Percentiles rank a stretch among this genome's conserved stretches.
These are phyloP conservation scores for Schizaphis graminum DNA, from an alignment of 2,888 invertebrate genomes.

Conservation along the genomic window DNA sequence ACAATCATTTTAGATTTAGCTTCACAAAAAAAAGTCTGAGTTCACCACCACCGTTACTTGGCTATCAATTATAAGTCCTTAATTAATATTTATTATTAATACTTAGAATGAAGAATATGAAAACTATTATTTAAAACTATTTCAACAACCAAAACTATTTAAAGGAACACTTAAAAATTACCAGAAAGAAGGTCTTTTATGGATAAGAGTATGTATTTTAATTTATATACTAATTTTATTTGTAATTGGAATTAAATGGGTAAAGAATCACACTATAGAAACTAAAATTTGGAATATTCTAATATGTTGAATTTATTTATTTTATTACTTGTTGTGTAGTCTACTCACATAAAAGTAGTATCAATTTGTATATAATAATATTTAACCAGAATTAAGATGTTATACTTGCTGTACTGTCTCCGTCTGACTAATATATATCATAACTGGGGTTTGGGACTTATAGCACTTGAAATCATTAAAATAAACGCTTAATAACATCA, in stretches of 20 bases:
- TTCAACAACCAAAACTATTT: slow-evolving; percentile 63
- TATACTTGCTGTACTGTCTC: too few relatives aligned
- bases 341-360: too few relatives aligned
- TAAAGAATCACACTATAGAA: background rate
- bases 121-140: slow-evolving; percentile 44
- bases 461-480: too few relatives aligned
- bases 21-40: too few relatives aligned
- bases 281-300: background rate
- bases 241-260: background rate
- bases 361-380: too few relatives aligned
- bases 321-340: too few relatives aligned
- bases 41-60: background rate
- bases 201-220: slow-evolving; percentile 53
- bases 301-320: background rate
- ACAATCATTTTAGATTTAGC: too few relatives aligned
- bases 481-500: too few relatives aligned
- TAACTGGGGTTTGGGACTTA: too few relatives aligned
- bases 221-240: background rate
- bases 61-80: background rate
- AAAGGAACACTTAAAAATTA: slow-evolving; percentile 44
- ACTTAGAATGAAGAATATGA: background rate
- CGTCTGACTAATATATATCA: too few relatives aligned
- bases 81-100: background rate
- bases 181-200: slow-evolving; percentile 56
- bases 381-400: background rate